Base-by-base conservation (phyloP, 2,797 vertebrate genomes). In the Valencia hispanica region DNA sequence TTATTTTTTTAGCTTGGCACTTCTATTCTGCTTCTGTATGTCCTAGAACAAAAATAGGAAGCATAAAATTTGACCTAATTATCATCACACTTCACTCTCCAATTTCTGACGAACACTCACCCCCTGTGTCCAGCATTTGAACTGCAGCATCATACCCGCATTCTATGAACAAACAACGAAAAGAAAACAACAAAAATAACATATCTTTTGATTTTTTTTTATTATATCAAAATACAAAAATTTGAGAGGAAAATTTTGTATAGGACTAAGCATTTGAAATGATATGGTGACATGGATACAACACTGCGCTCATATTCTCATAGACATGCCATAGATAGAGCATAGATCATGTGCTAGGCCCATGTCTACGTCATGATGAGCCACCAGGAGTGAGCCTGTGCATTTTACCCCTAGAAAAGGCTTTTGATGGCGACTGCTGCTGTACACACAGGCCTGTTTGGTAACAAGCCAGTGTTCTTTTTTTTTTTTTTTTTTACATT, bases 191-290 rank as follows among this genome's bases (percentile, higher is more conserved):
- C 48, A 73, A 57, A 86, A 84, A 72, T n/a, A 48, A 76, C 84
- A 87, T 79, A 89, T 92, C 86, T 92, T 94, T 95, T 92, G 73
- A 88, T 85, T 88, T 93, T 94, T 96, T 94, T 96, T 95, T 96
- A 96, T 96, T 96, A 96, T 96, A 95, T 95, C 95, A 96, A 96
- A 96, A 96, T 96, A 96, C 95, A 96, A 96, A 96, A 96, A 94
- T 94, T 95, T 94, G 93, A 94, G 94, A 95, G 94, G 93, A 94
- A 95, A 95, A 93, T 94, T 89, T 93, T 73, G 70, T 91, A 95
- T 95, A 94, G 95, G 93, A 92, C 93, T 93, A 95, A 96, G 95
- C 94, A 89, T 94, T 93, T 92, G 91, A 95, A 94, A 95, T 94
- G 91, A 94, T 91, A 95, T 95, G 93, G 87, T 93, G 94, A 94